phyloP scores from a whole-genome alignment of 1,140 invertebrate genomes.

The Rhopalosiphum maidis region DNA sequence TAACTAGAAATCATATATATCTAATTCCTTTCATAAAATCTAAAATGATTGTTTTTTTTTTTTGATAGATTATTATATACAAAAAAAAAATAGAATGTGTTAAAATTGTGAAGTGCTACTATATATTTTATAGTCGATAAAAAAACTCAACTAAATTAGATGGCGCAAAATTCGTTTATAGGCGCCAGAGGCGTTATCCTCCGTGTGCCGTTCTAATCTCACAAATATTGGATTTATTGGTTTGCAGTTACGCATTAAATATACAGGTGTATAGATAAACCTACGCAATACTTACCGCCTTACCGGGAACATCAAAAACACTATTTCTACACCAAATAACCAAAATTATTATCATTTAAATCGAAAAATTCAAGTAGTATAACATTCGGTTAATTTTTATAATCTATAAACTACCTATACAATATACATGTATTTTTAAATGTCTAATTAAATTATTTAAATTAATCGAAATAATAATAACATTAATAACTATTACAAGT shows the following conservation, averaged over 20 bases:
- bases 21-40: neutral
- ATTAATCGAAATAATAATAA: neutral
- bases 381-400: neutral
- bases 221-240: conserved; percentile 50
- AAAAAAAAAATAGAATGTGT: neutral
- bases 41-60: neutral
- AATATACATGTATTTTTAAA: neutral
- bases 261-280: neutral
- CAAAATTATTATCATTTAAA: neutral
- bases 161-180: conserved; percentile 40
- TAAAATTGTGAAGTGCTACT: neutral
- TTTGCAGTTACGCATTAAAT: conserved; percentile 53
- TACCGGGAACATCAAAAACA: neutral
- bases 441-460: neutral
- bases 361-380: neutral
- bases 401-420: too few species aligned
- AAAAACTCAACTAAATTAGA: conserved; percentile 30
- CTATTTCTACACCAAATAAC: neutral
- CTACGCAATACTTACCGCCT: neutral
- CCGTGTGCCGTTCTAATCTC: conserved; percentile 15
- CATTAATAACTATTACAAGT: neutral
- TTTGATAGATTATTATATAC: neutral
- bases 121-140: neutral
- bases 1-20: conserved; percentile 31
- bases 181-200: conserved; percentile 22